Evolutionary conservation across 2,113 vertebrate species (phyloP).

Genomic region (Taurulus bubalis): DNA sequence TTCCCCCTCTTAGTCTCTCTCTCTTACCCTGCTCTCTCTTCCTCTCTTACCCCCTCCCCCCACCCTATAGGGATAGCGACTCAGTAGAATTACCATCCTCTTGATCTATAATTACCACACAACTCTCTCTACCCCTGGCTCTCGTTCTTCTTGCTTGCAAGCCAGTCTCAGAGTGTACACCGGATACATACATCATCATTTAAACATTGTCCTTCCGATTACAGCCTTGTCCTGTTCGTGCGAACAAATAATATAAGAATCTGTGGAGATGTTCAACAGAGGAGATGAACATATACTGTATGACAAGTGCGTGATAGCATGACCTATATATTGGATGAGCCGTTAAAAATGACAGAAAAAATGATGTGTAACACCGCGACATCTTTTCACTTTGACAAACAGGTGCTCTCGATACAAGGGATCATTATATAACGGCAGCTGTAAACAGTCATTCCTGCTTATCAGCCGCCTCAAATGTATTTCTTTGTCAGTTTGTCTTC

Average conservation of each 20-base stretch:
- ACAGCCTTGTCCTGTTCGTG: neutral
- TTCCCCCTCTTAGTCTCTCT: constrained; percentile 6
- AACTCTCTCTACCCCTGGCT: constrained; percentile 70
- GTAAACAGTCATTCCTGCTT: neutral
- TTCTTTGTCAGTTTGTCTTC: neutral
- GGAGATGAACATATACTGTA: constrained; percentile 1
- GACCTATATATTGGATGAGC: constrained; percentile 29
- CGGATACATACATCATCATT: constrained; percentile 33
- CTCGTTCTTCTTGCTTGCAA: constrained; percentile 59
- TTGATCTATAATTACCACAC: constrained; percentile 82
- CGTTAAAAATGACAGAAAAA: neutral
- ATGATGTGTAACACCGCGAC: neutral
- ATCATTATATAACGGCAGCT: neutral
- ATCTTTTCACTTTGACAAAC: neutral
- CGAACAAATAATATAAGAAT: neutral
- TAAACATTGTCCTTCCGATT: neutral
- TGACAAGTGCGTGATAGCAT: constrained; percentile 21
- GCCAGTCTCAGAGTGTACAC: constrained; percentile 38
- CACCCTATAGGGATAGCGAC: constrained; percentile 70
- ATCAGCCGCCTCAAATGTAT: constrained; percentile 1
- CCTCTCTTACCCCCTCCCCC: constrained; percentile 1
- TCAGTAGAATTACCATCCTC: constrained; percentile 79
- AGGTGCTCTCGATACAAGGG: neutral
- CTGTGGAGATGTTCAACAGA: neutral
- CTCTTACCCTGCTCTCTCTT: constrained; percentile 11